A percentile compares a stretch with the other conserved stretches of the same genome.
Conservation (phyloP, 1,140 invertebrate species). For the Sesamia nonagrioides region DNA sequence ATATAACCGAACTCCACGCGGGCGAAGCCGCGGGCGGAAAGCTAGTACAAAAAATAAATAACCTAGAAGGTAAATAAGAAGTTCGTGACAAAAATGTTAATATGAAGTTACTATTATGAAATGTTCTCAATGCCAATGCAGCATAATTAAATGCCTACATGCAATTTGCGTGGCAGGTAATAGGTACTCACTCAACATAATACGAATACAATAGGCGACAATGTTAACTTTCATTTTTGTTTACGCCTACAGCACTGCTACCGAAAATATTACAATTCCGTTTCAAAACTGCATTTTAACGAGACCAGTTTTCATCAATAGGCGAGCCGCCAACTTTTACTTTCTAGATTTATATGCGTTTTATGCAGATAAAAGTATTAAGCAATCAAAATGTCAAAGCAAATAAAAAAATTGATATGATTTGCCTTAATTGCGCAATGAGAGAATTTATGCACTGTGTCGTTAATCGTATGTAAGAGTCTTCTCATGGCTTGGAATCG, state of each 20-base stretch:
- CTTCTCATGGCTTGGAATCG: conserved; percentile 41
- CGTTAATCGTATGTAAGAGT: conserved; percentile 75
- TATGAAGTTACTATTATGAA: conserved; percentile 67
- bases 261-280: conserved; percentile 38
- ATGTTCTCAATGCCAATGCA: conserved; percentile 73
- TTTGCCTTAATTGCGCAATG: conserved; percentile 76
- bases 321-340: conserved; percentile 57
- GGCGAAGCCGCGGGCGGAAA: too few species aligned
- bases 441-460: conserved; percentile 68
- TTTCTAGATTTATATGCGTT: conserved; percentile 55
- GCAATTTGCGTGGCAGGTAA: conserved; percentile 61
- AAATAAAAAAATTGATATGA: conserved; percentile 68
- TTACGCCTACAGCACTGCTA: conserved; percentile 54
- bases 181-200: conserved; percentile 47
- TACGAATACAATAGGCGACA: conserved; percentile 56
- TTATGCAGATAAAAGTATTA: conserved; percentile 51
- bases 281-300: conserved; percentile 32
- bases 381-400: conserved; percentile 63
- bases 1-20: too few species aligned
- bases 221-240: conserved; percentile 68
- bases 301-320: conserved; percentile 41
- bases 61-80: conserved; percentile 46
- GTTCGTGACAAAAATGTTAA: conserved; percentile 74
- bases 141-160: conserved; percentile 55
- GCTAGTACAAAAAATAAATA: conserved; percentile 30